These are phyloP conservation scores for Pedetes capensis DNA, from an alignment of 2,113 vertebrate species.

Conservation along the genomic window DNA sequence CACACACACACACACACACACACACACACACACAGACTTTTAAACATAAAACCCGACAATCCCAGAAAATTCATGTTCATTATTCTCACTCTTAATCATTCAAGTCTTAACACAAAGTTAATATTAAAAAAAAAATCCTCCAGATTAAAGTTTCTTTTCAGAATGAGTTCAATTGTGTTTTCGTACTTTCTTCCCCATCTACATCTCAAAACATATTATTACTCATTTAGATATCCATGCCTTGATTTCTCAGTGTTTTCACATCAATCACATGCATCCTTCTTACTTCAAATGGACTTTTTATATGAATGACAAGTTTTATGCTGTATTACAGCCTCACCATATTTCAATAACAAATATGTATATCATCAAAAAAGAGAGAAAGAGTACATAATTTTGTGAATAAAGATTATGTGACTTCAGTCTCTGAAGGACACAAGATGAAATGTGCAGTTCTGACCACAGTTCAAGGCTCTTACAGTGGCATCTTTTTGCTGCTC, in stretches of 20 bases:
- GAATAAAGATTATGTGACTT: background rate
- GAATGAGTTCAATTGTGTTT: background rate
- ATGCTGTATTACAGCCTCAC: background rate
- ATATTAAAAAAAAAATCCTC: background rate
- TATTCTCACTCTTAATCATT: background rate
- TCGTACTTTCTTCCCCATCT: background rate
- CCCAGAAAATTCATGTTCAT: background rate
- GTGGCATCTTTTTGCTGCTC: background rate
- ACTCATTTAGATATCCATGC: background rate
- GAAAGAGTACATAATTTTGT: background rate
- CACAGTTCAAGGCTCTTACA: background rate
- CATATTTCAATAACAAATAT: background rate
- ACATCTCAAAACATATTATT: background rate
- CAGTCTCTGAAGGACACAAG: background rate
- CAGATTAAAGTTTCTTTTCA: conserved; percentile 6
- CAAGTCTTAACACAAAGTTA: background rate
- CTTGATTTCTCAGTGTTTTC: background rate
- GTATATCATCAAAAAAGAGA: background rate
- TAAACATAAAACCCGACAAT: no score
- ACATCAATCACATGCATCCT: background rate
- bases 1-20: no score
- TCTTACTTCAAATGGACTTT: background rate
- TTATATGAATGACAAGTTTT: background rate
- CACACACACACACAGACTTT: no score
- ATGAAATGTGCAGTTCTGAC: background rate